phyloP scores from a whole-genome alignment of 2,113 vertebrate species.

The Brachyistius frenatus region DNA sequence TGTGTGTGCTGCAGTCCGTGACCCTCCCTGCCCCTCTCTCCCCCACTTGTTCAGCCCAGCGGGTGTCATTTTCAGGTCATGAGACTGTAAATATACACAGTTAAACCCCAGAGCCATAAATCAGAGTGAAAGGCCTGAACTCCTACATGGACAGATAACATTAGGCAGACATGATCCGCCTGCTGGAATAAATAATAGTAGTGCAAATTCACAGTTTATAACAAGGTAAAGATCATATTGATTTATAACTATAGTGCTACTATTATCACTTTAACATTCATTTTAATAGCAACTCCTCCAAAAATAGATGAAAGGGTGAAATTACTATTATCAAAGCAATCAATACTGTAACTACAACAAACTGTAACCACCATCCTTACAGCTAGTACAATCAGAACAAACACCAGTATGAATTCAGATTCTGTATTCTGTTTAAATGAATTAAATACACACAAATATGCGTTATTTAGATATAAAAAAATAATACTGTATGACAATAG shows the following conservation, averaged over 20 bases:
- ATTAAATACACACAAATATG: too few relatives aligned
- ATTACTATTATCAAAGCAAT: too few relatives aligned
- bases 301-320: not conserved
- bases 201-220: constrained; percentile 25
- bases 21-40: constrained; percentile 82
- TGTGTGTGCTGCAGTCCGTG: constrained; percentile 74
- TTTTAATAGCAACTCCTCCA: not conserved
- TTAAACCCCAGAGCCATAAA: constrained; percentile 89
- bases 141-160: constrained; percentile 69
- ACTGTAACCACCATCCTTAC: too few relatives aligned
- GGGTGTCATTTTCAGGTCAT: constrained; percentile 91
- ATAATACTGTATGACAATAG: too few relatives aligned
- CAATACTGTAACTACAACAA: too few relatives aligned
- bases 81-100: constrained; percentile 98
- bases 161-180: constrained; percentile 54
- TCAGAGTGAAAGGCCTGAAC: constrained; percentile 84
- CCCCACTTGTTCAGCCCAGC: constrained; percentile 85
- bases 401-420: not conserved
- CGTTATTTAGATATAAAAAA: too few relatives aligned
- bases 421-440: too few relatives aligned
- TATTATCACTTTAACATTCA: not conserved
- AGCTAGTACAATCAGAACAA: not conserved
- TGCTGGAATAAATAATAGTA: constrained; percentile 58
- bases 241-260: too few relatives aligned
- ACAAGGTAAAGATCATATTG: constrained; percentile 9